Percentiles rank a stretch among this genome's conserved stretches.
Evolutionary conservation across 2,113 vertebrate species (phyloP).

Genomic region (Hypocryptadius cinnamomeus): DNA sequence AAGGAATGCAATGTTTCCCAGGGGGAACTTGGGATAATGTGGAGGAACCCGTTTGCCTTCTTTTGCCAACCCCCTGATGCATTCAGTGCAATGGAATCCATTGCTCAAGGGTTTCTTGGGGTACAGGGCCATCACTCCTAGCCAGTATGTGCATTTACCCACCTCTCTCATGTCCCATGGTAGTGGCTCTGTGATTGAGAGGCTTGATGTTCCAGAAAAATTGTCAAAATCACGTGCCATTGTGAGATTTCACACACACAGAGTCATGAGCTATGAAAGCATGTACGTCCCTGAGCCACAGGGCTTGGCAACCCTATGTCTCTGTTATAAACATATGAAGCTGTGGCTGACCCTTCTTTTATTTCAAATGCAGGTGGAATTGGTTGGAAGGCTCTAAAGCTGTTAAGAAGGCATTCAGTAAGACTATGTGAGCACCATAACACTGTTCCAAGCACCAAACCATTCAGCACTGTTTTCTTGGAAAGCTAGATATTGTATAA

Average conservation of each 20-base stretch:
- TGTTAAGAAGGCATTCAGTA: background rate
- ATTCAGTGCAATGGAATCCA: background rate
- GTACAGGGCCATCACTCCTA: background rate
- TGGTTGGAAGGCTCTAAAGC: background rate
- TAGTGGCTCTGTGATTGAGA: background rate
- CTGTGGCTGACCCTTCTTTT: background rate
- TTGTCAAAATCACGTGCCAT: background rate
- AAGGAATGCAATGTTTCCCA: background rate
- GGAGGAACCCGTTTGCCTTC: background rate
- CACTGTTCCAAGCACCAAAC: no score
- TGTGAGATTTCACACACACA: background rate
- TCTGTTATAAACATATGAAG: background rate
- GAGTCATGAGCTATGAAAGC: background rate
- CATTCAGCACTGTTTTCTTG: background rate
- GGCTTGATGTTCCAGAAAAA: background rate
- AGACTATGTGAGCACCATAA: background rate
- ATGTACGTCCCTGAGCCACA: background rate
- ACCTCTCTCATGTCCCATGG: background rate
- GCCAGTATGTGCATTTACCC: background rate
- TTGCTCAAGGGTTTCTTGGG: background rate
- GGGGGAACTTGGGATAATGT: accelerated
- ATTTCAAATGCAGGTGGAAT: background rate
- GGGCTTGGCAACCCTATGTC: background rate
- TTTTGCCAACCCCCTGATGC: background rate
- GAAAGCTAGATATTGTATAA: background rate